Evolutionary conservation across 2,888 invertebrate species (phyloP), one percentile per base, ranked within the genome.

Genomic region (Tetramorium bicarinatum): DNA sequence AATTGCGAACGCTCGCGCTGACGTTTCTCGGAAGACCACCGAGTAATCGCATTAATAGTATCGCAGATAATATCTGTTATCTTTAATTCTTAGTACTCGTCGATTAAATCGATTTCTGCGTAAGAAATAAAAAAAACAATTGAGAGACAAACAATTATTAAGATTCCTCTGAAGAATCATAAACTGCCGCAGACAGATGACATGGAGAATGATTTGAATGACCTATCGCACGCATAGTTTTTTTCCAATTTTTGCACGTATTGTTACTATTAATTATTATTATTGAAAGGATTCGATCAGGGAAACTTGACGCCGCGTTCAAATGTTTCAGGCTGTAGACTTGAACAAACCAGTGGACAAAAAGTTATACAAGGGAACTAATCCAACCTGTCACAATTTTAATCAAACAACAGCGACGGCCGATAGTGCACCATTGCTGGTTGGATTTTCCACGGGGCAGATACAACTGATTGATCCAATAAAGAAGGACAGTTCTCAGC

Each of bases 381-480:
- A 98, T 95, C 99, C 99, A 25, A 99, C 99, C 41, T 99, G 99
- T 95, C 99, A 99, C 94, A 99, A 99, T 95, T 99, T 99, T 95
- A 99, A 99, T 96, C 96, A 97, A 74, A 96, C 97, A 89, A 97
- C 97, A 75, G 97, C 98, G 93, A 97, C 97, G 83, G 96, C 96
- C 21, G 98, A 99, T 86, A 97, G 97, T 95, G 98, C 98, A 34
- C 97, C 98, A 77, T 96, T 99, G 89, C 96, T 99, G 92, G 98
- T 99, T 93, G 99, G 99, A 83, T 99, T 99, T 96, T 99, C 99
- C 92, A 99, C 99, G 41, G 99, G 99, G 87, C 99, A 99, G 96
- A 98, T 99, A 94, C 99, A 99, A 95, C 96, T 99, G 90, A 98
- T 99, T 94, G 99, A 99, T 95, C 99, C 99, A 84, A 97, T 99